A percentile compares a stretch with the other conserved stretches of the same genome.
These are phyloP conservation scores for Apostichopus parvimensis DNA, from an alignment of 35 echinoderm and acorn worm species.

Conservation along the genomic window DNA sequence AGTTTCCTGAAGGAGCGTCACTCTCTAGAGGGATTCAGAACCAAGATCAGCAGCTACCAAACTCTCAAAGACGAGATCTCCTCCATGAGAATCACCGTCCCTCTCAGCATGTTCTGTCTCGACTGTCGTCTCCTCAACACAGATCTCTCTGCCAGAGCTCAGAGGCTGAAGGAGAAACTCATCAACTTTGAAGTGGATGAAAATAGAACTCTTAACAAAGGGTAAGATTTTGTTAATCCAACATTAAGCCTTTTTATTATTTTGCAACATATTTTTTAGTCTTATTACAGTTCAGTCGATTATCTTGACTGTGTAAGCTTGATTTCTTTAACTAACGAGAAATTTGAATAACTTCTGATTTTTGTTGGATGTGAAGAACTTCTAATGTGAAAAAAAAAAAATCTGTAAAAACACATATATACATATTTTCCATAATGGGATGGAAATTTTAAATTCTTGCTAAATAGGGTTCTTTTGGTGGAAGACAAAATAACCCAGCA, in stretches of 20 bases:
- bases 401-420: too few species aligned
- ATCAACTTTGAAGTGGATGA: conserved; percentile 92
- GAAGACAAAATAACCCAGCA: too few species aligned
- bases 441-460: too few species aligned
- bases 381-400: too few species aligned
- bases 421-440: too few species aligned
- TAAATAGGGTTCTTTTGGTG: too few species aligned
- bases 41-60: conserved; percentile 92
- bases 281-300: too few species aligned
- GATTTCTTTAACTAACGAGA: too few species aligned
- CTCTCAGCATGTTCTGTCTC: conserved; percentile 98
- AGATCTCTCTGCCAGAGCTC: conserved; percentile 82
- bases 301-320: background rate
- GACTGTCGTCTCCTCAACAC: conserved; percentile 85
- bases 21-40: conserved; percentile 86
- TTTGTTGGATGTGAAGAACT: too few species aligned
- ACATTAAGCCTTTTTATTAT: too few species aligned
- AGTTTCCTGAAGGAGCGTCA: conserved; percentile 93
- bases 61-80: conserved; percentile 97
- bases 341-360: too few species aligned
- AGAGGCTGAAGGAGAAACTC: conserved; percentile 95
- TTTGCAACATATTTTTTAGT: too few species aligned
- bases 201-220: conserved; percentile 89
- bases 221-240: conserved; percentile 24
- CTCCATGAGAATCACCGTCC: conserved; percentile 82